These are phyloP conservation scores for Lasiurus cinereus DNA, from an alignment of 2,113 vertebrate species.

Conservation along the genomic window DNA sequence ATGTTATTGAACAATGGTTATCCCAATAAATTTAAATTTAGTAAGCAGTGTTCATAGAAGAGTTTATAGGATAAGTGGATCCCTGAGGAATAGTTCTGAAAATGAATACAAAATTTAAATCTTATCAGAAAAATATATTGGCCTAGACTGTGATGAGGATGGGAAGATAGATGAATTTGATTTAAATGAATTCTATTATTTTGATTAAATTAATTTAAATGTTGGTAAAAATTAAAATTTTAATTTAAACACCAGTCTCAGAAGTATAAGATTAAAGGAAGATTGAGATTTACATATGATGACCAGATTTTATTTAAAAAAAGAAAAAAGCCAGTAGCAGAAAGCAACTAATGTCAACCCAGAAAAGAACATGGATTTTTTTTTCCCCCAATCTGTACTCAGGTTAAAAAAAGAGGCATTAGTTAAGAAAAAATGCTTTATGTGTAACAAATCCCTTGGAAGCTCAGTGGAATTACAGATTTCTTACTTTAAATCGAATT, in stretches of 20 bases:
- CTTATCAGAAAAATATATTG: neutral
- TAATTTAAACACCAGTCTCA: slow-evolving; percentile 22
- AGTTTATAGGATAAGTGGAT: neutral
- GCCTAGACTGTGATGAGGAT: neutral
- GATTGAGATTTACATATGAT: slow-evolving; percentile 18
- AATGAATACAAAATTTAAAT: slow-evolving; percentile 37
- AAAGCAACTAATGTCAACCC: neutral
- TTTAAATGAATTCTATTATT: slow-evolving; percentile 39
- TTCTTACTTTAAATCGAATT: slow-evolving; percentile 59
- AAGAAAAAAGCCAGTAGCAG: neutral
- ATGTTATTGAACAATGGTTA: neutral
- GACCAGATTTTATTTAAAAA: neutral
- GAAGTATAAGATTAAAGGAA: slow-evolving; percentile 30
- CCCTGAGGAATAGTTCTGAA: slow-evolving; percentile 36
- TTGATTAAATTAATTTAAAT: slow-evolving; percentile 53
- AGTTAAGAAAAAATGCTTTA: slow-evolving; percentile 1
- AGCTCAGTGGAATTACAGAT: neutral
- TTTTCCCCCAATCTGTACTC: neutral
- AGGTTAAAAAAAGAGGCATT: neutral
- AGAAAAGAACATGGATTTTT: neutral
- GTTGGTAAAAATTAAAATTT: slow-evolving; percentile 45
- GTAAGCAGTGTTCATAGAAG: neutral
- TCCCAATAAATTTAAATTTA: neutral
- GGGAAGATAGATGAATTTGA: neutral
- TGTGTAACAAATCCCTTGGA: slow-evolving; percentile 33